Base-by-base conservation (phyloP, 2,113 vertebrate genomes). In the Perognathus longimembris region DNA sequence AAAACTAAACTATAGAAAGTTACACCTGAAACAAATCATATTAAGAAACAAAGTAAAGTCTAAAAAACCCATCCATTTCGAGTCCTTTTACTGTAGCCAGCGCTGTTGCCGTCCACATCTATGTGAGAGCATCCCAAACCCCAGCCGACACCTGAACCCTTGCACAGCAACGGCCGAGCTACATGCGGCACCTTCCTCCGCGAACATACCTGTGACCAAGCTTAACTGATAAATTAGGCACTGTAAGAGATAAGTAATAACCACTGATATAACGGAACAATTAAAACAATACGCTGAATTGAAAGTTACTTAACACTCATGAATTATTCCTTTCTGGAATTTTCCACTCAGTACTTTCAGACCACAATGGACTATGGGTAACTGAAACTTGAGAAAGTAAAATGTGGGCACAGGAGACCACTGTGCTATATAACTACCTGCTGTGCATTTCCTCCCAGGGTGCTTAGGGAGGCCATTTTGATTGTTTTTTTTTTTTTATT, bases 1-100 rank as follows among this genome's bases (percentile, higher is more conserved):
- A 88, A 70, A 74, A 57, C 79, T 14, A 79, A 59, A 21, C 38
- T 74, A 77, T 34, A 73, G 85, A 67, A 90, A 87, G 12, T 74
- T 63, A 70, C 30, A 61, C 10, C 10, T 63, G 63, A 87, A 50
- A 87, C 9, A 50, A 67, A 77, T 80, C 0, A 28, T 26, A 85
- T 30, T 70, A 40, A 82, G 34, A 82, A 36, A 20, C 15, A 93
- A 90, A 28, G 22, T 28, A 80, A 59, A 9, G 40, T 70, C 40
- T 66, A 20, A 24, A 32, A n/a, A 50, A 59, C 14, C 9, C 28
- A 67, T 24, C 36, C 32, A 26, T 42, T n/a, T 18, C 63, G 78
- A 36, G 54, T 59, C 24, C 4, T 50, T 40, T 91, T 50, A 24
- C 8, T 59, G 14, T 21, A 1, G 21, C 63, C 45, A 67, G 2